Percentiles rank a stretch among this genome's conserved stretches.
Evolutionary conservation across 2,113 vertebrate species (phyloP).

Genomic region (Dasypus novemcinctus): DNA sequence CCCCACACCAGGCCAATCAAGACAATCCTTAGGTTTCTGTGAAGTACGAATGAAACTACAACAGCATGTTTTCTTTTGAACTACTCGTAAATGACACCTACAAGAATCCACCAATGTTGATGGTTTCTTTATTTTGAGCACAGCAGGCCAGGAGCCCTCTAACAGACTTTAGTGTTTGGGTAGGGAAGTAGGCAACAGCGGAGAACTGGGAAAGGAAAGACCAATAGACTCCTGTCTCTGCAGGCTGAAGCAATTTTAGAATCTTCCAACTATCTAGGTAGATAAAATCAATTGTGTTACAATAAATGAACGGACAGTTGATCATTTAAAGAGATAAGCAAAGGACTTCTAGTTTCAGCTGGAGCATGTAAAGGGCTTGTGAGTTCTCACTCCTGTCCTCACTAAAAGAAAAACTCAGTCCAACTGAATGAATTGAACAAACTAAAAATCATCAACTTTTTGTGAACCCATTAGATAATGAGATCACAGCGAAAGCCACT

Average conservation of each 20-base stretch:
- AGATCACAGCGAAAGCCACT: background rate
- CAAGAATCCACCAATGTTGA: background rate
- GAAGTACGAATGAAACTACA: background rate
- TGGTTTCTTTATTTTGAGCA: background rate
- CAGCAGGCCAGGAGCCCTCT: background rate
- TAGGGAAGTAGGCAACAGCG: background rate
- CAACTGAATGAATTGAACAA: background rate
- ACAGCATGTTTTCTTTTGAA: background rate
- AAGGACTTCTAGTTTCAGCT: background rate
- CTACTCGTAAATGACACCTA: background rate
- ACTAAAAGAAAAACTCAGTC: background rate
- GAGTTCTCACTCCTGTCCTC: background rate
- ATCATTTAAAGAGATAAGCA: background rate
- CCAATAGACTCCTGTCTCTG: background rate
- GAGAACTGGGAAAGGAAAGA: background rate
- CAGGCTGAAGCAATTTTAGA: background rate
- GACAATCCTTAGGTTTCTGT: background rate
- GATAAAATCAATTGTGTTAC: background rate
- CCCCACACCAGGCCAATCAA: background rate
- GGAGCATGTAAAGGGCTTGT: background rate
- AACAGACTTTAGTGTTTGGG: background rate
- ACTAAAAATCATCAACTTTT: background rate
- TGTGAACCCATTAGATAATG: background rate
- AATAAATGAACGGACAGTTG: background rate
- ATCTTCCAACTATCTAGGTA: background rate